Conservation (phyloP, 2,113 vertebrate genomes). For the Aegypius monachus region DNA sequence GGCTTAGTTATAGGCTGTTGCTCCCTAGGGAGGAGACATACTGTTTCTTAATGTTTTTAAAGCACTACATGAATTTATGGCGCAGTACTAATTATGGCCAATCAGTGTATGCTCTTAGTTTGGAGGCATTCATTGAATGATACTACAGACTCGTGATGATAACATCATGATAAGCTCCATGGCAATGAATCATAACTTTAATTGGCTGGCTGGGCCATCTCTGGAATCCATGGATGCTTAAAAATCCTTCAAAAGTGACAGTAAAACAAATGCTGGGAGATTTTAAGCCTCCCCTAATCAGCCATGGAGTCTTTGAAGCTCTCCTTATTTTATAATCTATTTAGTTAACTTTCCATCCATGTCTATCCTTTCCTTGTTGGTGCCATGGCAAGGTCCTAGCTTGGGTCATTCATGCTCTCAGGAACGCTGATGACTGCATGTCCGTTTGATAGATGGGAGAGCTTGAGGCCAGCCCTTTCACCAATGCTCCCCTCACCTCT, state of each 20-base stretch:
- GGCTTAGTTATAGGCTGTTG: conserved; percentile 12
- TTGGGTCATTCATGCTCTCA: background rate
- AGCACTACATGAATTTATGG: conserved; percentile 12
- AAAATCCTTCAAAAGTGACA: conserved; percentile 11
- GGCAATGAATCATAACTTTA: conserved; percentile 24
- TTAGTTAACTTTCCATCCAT: background rate
- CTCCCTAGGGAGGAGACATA: background rate
- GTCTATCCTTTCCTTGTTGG: background rate
- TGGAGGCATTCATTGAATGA: background rate
- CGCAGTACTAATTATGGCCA: conserved; percentile 27
- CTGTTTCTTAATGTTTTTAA: conserved; percentile 49
- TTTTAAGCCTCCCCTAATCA: background rate
- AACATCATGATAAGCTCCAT: background rate
- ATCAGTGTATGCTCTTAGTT: conserved; percentile 10
- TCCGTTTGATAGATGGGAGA: background rate
- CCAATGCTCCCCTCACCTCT: background rate
- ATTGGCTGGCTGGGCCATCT: background rate
- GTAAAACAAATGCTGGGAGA: background rate
- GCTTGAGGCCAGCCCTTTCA: background rate
- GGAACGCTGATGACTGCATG: background rate
- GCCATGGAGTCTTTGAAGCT: background rate
- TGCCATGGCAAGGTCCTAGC: background rate
- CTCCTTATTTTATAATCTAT: background rate
- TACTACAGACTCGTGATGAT: background rate
- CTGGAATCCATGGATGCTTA: background rate